Conservation (phyloP, 2,113 vertebrate genomes). For the Rhinogobius similis region DNA sequence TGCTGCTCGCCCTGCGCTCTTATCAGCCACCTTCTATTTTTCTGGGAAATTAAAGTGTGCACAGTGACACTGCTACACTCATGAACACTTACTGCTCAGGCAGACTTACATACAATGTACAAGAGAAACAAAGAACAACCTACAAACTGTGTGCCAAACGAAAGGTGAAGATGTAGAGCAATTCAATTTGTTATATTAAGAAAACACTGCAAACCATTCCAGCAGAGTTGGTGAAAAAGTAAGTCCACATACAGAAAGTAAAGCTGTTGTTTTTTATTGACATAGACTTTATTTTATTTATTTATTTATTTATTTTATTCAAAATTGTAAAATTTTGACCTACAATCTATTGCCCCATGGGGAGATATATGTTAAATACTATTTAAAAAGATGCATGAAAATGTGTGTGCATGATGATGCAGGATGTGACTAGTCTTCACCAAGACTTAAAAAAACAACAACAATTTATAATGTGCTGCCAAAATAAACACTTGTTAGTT, state of each 20-base stretch:
- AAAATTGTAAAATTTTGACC: background rate
- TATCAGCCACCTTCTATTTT: slow-evolving; percentile 67
- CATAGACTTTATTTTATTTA: background rate
- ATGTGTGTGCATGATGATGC: background rate
- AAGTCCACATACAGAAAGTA: background rate
- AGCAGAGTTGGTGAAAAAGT: background rate
- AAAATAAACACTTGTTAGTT: background rate
- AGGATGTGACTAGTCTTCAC: background rate
- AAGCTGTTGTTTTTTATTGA: background rate
- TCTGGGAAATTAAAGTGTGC: slow-evolving; percentile 69
- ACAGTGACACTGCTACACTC: slow-evolving; percentile 34
- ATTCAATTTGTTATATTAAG: background rate
- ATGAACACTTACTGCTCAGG: slow-evolving; percentile 18
- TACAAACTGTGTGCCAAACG: background rate
- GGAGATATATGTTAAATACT: background rate
- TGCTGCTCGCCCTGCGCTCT: slow-evolving; percentile 42
- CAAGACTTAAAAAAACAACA: too few relatives aligned
- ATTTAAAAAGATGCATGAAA: background rate
- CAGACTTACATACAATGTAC: background rate
- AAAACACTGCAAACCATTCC: background rate
- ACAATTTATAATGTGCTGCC: too few relatives aligned
- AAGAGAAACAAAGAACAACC: background rate
- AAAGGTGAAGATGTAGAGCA: background rate
- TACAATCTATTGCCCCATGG: background rate
- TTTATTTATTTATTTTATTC: background rate